Conservation (phyloP, 1,140 invertebrate genomes). For the Fopius arisanus region DNA sequence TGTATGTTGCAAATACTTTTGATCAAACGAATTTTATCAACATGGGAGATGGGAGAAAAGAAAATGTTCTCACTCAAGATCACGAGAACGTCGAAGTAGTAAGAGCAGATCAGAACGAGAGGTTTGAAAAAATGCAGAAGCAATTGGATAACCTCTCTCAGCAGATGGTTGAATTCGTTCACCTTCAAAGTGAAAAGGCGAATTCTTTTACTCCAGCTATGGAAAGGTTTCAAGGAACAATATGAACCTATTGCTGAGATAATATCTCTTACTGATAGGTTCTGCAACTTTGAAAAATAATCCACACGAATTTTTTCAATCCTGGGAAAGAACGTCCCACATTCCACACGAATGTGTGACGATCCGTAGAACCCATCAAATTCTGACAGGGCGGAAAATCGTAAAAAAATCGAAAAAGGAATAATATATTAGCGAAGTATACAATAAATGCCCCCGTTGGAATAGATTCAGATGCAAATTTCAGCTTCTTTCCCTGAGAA, state of each 20-base stretch:
- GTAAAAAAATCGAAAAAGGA: constrained; percentile 3
- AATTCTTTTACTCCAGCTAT: not conserved
- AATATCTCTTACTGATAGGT: not conserved
- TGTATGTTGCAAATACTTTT: not conserved
- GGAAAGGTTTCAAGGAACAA: not conserved
- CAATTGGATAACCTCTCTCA: constrained; percentile 27
- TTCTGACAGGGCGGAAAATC: constrained; percentile 5
- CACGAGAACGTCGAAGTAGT: constrained; percentile 1
- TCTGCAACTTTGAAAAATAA: not conserved
- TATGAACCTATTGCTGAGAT: not conserved
- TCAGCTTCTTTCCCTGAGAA: not conserved
- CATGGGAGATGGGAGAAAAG: constrained; percentile 14
- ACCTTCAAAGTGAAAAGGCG: not conserved
- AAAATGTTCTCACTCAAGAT: constrained; percentile 22
- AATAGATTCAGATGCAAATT: not conserved
- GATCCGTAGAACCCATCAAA: not conserved
- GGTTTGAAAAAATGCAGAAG: constrained; percentile 20
- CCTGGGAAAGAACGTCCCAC: not conserved
- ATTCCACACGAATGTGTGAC: constrained; percentile 23
- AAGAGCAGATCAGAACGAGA: not conserved
- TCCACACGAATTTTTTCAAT: constrained; percentile 21
- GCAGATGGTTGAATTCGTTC: not conserved
- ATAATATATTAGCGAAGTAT: not conserved
- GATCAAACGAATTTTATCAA: not conserved
- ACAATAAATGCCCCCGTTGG: not conserved